Evolutionary conservation across 2,888 invertebrate genomes (phyloP), one percentile per base, ranked within the genome.

Genomic region (Calliopum simillimum): DNA sequence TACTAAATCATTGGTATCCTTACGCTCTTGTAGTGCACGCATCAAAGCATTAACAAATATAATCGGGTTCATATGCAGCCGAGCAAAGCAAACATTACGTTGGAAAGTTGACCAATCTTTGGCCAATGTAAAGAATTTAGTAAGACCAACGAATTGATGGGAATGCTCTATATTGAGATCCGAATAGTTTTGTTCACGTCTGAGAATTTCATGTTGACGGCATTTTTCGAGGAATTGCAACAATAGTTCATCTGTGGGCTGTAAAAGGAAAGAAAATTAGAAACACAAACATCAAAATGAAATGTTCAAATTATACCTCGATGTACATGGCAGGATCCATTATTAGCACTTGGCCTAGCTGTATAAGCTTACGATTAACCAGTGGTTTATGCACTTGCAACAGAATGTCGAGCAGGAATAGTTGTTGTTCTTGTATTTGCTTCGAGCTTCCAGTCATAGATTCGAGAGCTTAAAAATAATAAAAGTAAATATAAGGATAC

Each of bases 1-100:
- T 62, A 89, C 86, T 74, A 94, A 86, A 62, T 91, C 91, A 72
- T 87, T 87, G 79, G 90, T 90, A 80, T 93, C 93, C 4, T 80
- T 78, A 41, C 92, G 89, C 79, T 91, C 91, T 79, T 90, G 87
- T 55, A 92, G 86, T 66, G 93, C 92, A 67, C 89, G 87, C 64
- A 89, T 89, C 69, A 92, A 84, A 2, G 92, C 90, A 78, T 92
- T 91, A 61, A 92, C 88, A 85, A 93, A 94, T 87, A 93, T 90
- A 76, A 90, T 91, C 72, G 91, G 90, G 87, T 94, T 93, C 74
- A 93, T 88, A 78, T 90, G 87, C 73, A 90, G 89, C 47, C 93
- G 90, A 49, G 92, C 89, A 90, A 91, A 93, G 56, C 79, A 77
- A 4, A 82, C 79, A 58, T 82, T 88, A 70, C 88, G 88, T 82